A percentile compares a stretch with the other conserved stretches of the same genome.
These are phyloP conservation scores for Equus przewalskii DNA, from an alignment of 2,113 vertebrate species.

Conservation along the genomic window DNA sequence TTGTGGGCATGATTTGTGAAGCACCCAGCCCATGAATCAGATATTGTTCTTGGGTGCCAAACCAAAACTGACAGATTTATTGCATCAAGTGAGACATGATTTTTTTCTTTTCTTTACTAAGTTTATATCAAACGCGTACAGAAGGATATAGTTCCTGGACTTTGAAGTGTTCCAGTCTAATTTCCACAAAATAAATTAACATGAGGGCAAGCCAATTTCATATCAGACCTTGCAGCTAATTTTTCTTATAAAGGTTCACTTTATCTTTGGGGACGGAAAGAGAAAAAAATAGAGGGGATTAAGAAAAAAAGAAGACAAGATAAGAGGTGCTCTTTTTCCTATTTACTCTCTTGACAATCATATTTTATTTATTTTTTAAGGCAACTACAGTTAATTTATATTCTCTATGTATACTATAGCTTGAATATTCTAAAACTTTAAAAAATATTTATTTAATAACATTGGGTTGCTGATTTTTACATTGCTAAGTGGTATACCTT, in stretches of 20 bases:
- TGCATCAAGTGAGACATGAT: background rate
- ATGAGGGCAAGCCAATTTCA: background rate
- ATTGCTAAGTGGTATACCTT: background rate
- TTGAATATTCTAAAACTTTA: background rate
- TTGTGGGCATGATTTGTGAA: background rate
- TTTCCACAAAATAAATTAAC: background rate
- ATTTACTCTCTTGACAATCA: background rate
- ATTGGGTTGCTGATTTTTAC: background rate
- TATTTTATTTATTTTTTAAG: background rate
- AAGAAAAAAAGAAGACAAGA: background rate
- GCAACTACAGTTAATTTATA: background rate
- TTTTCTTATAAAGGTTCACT: constrained; percentile 1
- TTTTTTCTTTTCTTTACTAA: background rate
- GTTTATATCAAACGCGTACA: background rate
- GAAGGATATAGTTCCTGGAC: background rate
- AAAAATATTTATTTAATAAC: constrained; percentile 20
- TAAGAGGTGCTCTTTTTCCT: background rate
- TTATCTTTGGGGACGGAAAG: background rate
- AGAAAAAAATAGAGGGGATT: background rate
- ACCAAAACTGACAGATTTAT: background rate
- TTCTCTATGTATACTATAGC: background rate
- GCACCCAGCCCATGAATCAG: background rate
- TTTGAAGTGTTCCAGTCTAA: background rate
- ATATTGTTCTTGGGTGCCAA: background rate
- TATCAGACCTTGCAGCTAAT: background rate